Evolutionary conservation across 2,113 vertebrate genomes (phyloP), one percentile per base, ranked within the genome.

Genomic region (Trachemys scripta): DNA sequence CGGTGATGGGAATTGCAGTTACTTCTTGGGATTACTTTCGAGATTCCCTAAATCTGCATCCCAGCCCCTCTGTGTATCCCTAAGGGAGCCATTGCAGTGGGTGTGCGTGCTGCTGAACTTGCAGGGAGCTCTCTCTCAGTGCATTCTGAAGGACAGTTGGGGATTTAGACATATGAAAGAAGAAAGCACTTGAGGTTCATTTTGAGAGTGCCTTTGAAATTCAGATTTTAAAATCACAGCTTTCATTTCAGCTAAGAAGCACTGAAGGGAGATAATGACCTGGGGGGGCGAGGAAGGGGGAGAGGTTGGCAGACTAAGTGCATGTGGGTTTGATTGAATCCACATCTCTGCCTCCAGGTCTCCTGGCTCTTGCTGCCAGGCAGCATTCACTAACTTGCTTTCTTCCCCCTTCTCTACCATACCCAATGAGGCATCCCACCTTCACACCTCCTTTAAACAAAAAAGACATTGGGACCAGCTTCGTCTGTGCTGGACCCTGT

Each of bases 151-250:
- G 72, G n/a, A 92, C 8, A 88, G 76, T 3, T 49, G 65, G 85
- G 83, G 91, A 95, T 94, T 96, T 94, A 82, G 13, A 94, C 82
- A 92, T 90, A 80, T 24, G 22, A 84, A 95, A 96, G 65, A 85
- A 19, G 11, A 51, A 57, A 5, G 80, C 27, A 94, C 79, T 69
- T 79, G 50, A 94, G n/a, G 93, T 49, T 93, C 96, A 90, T 90
- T 94, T 0, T 8, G 1, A 94, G 89, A 86, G 90, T 47, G 87
- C 49, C 87, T 96, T 84, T 95, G 91, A 97, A 94, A 95, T 95
- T 96, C 89, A 93, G 38, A 96, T 89, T 88, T 93, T 88, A 31
- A 93, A 95, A 88, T 89, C 95, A 85, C n/a, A 92, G 85, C 85
- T 97, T 93, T 95, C 49, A 50, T 62, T 50, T 95, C 85, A 90